phyloP scores from a whole-genome alignment of 2,113 vertebrate species.

The Rousettus leschenaultii region DNA sequence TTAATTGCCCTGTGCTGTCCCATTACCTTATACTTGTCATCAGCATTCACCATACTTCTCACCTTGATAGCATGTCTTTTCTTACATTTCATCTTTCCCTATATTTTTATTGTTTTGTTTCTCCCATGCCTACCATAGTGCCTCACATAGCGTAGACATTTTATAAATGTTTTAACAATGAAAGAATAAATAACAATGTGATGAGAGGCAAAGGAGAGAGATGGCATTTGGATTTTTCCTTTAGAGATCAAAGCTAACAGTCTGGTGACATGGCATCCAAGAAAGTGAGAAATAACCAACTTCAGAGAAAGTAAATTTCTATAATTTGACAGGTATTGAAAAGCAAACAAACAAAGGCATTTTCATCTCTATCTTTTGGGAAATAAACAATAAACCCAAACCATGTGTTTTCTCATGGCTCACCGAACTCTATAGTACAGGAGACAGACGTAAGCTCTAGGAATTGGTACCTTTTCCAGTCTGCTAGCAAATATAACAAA shows the following conservation, averaged over 20 bases:
- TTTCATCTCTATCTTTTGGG: neutral
- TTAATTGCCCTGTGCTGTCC: too few species aligned
- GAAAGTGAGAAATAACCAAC: neutral
- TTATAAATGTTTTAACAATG: neutral
- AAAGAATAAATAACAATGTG: neutral
- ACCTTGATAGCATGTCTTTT: neutral
- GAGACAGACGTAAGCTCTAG: neutral
- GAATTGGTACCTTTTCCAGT: fast-evolving
- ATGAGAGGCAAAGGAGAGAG: neutral
- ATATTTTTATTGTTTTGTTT: neutral
- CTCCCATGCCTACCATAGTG: neutral
- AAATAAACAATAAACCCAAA: neutral
- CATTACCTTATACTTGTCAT: neutral
- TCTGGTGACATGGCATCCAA: neutral
- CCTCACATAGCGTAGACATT: neutral
- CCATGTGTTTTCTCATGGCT: neutral
- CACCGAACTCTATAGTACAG: neutral
- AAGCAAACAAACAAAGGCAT: neutral
- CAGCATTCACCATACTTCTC: fast-evolving
- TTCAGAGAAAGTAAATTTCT: neutral
- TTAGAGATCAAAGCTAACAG: neutral
- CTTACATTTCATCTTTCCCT: neutral
- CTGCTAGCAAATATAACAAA: neutral
- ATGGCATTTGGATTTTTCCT: neutral
- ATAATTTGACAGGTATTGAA: neutral